Evolutionary conservation across 1,140 invertebrate genomes (phyloP), one percentile per base, ranked within the genome.

Genomic region (Mizuhopecten yessoensis): DNA sequence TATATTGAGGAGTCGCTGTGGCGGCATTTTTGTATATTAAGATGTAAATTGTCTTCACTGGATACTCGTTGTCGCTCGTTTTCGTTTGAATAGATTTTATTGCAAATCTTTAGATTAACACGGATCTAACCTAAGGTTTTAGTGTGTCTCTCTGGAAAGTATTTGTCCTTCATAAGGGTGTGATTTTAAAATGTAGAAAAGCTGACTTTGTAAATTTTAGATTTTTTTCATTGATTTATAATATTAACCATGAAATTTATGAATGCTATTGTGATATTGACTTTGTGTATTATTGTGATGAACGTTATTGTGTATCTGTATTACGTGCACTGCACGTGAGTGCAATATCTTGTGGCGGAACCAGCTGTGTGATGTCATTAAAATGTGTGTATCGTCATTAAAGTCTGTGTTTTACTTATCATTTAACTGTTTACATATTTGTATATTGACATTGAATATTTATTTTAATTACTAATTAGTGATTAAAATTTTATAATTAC

Each of bases 311-410:
- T 75, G 57, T 75, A 29, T 75, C 17, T 75, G 57, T 29, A 75
- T 29, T 29, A 9, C 57, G 57, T 75, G 57, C n/a, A 1, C 20
- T 75, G 57, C n/a, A 75, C n/a, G 57, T 75, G n/a, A 75, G 57
- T 75, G 29, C 23, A 29, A 75, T 75, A 75, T 75, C 57, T 75
- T 75, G 57, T 75, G 57, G 57, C 57, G 57, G 11, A 11, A 75
- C 57, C n/a, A 75, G 57, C 17, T 75, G 57, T 29, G 57, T 75
- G 57, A n/a, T 75, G 57, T 75, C 57, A 75, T 75, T 75, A 75
- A 75, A 75, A 75, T 75, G 57, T n/a, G 23, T 75, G 57, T 29
- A 75, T 75, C n/a, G n/a, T 75, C 57, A 75, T 75, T n/a, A 29
- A n/a, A 75, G 5, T 29, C 23, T 75, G 57, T 29, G 57, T 75